Evolutionary conservation across 1,140 invertebrate species (phyloP).

Genomic region (Drosophila bocqueti): DNA sequence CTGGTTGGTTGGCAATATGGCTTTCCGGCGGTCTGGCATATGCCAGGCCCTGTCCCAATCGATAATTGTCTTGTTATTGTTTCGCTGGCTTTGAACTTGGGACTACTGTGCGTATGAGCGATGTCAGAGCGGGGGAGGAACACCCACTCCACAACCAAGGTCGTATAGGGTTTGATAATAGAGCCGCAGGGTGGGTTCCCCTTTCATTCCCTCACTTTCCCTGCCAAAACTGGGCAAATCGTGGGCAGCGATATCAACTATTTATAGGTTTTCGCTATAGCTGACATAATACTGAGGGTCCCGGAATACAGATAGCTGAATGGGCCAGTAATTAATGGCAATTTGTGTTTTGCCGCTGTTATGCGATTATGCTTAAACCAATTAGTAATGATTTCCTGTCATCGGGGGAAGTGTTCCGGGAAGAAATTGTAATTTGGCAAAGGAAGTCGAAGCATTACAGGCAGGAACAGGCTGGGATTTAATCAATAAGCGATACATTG

Average conservation of each 20-base stretch:
- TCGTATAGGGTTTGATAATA: slow-evolving; percentile 10
- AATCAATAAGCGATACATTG: background rate
- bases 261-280: slow-evolving; percentile 19
- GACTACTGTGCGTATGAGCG: slow-evolving; percentile 64
- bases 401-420: slow-evolving; percentile 3
- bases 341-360: slow-evolving; percentile 28
- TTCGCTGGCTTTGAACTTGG: slow-evolving; percentile 28
- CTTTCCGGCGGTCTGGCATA: slow-evolving; percentile 22
- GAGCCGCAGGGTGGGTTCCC: background rate
- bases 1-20: slow-evolving; percentile 10
- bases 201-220: slow-evolving; percentile 4
- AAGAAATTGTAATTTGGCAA: slow-evolving; percentile 1
- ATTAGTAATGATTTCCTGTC: slow-evolving; percentile 32
- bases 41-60: slow-evolving; percentile 37
- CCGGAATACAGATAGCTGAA: slow-evolving; percentile 17
- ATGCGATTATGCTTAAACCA: slow-evolving; percentile 40
- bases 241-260: slow-evolving; percentile 8
- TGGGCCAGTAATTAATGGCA: slow-evolving; percentile 35
- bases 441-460: background rate
- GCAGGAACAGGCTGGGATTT: background rate
- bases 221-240: slow-evolving; percentile 6
- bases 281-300: slow-evolving; percentile 17
- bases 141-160: slow-evolving; percentile 18
- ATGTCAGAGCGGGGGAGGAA: slow-evolving; percentile 13
- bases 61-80: slow-evolving; percentile 49